Percentiles rank a stretch among this genome's conserved stretches.
Evolutionary conservation across 2,888 invertebrate species (phyloP).

Genomic region (Pollenia griseotomentosa): DNA sequence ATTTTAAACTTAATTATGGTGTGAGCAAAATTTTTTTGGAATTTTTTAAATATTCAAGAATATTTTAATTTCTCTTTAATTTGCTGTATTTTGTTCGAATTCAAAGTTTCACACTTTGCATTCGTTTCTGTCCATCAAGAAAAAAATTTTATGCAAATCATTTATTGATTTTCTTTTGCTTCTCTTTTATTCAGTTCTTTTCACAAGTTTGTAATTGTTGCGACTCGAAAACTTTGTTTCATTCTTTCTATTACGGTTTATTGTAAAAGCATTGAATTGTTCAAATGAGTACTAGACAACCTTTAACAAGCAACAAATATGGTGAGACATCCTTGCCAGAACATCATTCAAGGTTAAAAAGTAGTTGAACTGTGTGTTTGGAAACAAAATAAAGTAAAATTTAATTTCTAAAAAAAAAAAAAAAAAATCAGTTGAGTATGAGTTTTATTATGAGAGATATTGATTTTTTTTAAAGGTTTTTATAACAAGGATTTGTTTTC

Average conservation of each 20-base stretch:
- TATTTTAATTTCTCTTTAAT: too few relatives aligned
- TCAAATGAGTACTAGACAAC: not conserved
- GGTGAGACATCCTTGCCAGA: constrained; percentile 64
- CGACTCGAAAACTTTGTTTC: not conserved
- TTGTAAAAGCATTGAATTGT: constrained; percentile 9
- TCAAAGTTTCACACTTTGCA: too few relatives aligned
- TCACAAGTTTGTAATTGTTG: not conserved
- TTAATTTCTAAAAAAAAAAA: not conserved
- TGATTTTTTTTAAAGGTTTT: constrained; percentile 16
- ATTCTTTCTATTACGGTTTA: not conserved
- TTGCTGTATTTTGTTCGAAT: too few relatives aligned
- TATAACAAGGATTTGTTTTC: constrained; percentile 12
- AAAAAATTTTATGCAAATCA: constrained; percentile 31
- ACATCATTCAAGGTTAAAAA: constrained; percentile 65
- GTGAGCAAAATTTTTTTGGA: too few relatives aligned
- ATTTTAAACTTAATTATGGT: too few relatives aligned
- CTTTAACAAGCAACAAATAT: constrained; percentile 10
- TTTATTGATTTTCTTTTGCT: constrained; percentile 47
- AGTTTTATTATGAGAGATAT: constrained; percentile 4
- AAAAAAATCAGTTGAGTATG: not conserved
- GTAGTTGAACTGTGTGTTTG: constrained; percentile 57
- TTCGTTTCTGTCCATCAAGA: not conserved
- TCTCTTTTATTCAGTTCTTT: not conserved
- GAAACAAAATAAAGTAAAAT: constrained; percentile 15
- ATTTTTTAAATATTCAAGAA: too few relatives aligned